Base-by-base conservation (phyloP, 2,888 invertebrate species). In the Drosophila birchii region DNA sequence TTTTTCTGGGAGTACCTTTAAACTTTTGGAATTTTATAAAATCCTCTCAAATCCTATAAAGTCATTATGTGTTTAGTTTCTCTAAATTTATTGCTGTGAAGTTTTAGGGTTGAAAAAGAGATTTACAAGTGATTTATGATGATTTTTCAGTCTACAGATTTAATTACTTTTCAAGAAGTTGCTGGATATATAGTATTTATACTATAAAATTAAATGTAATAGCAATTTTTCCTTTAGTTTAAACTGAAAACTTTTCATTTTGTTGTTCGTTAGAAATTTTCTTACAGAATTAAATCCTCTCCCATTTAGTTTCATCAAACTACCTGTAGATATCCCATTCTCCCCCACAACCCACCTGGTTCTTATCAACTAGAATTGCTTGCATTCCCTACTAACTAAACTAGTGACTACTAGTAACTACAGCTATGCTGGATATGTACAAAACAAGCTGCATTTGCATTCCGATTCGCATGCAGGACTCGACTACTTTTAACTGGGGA, bases 321-420 rank as follows among this genome's bases (percentile, higher is more conserved):
- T 26, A 5, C 2, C 26, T 2, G n/a, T 9, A 0, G 14, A 16
- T 12, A 43, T 34, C 34, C 34, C 11, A 34, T 34, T 11, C 39
- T n/a, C 2, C 3, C 26, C 23, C 47, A 38, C 70, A 69, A 36
- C 38, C 41, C 47, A 43, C 38, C 39, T 51, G 49, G 76, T 57
- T 75, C 86, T 86, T 84, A 81, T 66, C 56, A 68, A 67, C 87
- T 87, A 72, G 56, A 68, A 80, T 88, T 88, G 84, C 83, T 64
- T 54, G 58, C 62, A 72, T 62, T 69, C 75, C 69, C 54, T 63
- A 53, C 88, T 69, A 69, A 57, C 80, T 23, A 53, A 51, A 68
- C 63, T 73, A 70, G 54, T 47, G 60, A 67, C 66, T 63, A 74
- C 47, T 32, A 47, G 54, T 57, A 47, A 61, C 39, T 59, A 66